Conservation (phyloP, 2,113 vertebrate species). For the Syrmaticus mikado region DNA sequence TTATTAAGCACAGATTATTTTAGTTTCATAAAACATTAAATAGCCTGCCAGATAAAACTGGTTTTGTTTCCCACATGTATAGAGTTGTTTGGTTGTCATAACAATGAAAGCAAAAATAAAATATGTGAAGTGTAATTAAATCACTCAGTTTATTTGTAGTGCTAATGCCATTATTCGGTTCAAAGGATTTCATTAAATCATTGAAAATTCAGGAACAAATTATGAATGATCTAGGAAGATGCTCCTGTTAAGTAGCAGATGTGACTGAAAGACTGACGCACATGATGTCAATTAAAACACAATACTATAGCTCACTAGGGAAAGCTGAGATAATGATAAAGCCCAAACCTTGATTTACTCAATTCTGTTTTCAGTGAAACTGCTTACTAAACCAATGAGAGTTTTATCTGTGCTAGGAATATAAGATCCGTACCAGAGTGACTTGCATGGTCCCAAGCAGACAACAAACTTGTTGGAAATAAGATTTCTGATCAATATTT, state of each 20-base stretch:
- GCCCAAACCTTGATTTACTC: not conserved
- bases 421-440: not conserved
- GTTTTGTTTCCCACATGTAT: constrained; percentile 6
- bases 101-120: constrained; percentile 35
- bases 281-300: not conserved
- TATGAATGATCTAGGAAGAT: not conserved
- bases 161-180: not conserved
- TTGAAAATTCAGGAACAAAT: constrained; percentile 3
- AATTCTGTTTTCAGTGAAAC: not conserved
- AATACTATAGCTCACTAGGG: not conserved
- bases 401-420: not conserved
- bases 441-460: not conserved
- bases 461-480: not conserved
- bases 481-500: not conserved
- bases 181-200: constrained; percentile 26
- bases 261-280: not conserved
- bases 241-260: not conserved
- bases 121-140: constrained; percentile 28
- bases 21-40: constrained; percentile 50
- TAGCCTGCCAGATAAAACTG: constrained; percentile 27
- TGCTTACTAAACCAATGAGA: not conserved
- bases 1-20: constrained; percentile 24
- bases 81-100: constrained; percentile 26
- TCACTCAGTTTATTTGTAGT: not conserved
- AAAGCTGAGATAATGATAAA: not conserved